phyloP scores from a whole-genome alignment of 1,140 invertebrate genomes.

The Oryctes rhinoceros region DNA sequence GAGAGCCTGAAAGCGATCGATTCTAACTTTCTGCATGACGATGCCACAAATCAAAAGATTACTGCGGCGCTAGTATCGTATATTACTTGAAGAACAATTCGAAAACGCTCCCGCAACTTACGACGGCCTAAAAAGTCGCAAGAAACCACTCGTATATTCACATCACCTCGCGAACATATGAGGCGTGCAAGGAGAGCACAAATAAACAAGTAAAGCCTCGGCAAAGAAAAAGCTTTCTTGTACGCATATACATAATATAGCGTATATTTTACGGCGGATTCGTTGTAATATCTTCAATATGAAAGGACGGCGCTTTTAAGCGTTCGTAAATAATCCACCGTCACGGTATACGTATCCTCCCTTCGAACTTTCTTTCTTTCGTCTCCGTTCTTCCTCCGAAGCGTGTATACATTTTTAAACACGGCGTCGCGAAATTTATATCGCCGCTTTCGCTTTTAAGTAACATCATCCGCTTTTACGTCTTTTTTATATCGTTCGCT shows the following conservation, averaged over 20 bases:
- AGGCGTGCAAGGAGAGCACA: not conserved
- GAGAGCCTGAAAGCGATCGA: too few relatives aligned
- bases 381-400: not conserved
- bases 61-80: too few relatives aligned
- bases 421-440: slow-evolving; percentile 20
- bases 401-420: slow-evolving; percentile 19
- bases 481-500: slow-evolving; percentile 28
- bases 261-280: slow-evolving; percentile 11
- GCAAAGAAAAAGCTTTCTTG: slow-evolving; percentile 5
- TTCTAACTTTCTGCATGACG: too few relatives aligned
- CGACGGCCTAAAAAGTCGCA: not conserved
- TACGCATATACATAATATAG: not conserved
- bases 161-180: not conserved
- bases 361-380: not conserved
- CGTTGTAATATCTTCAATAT: slow-evolving; percentile 6
- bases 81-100: not conserved
- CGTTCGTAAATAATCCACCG: slow-evolving; percentile 26
- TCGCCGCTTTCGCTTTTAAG: slow-evolving; percentile 29
- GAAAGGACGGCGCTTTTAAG: slow-evolving; percentile 1
- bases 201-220: not conserved
- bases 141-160: not conserved
- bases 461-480: slow-evolving; percentile 1
- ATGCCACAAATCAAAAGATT: too few relatives aligned
- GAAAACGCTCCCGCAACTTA: not conserved
- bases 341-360: not conserved